Conservation (phyloP, 1,140 invertebrate genomes). For the Adoxophyes honmai region DNA sequence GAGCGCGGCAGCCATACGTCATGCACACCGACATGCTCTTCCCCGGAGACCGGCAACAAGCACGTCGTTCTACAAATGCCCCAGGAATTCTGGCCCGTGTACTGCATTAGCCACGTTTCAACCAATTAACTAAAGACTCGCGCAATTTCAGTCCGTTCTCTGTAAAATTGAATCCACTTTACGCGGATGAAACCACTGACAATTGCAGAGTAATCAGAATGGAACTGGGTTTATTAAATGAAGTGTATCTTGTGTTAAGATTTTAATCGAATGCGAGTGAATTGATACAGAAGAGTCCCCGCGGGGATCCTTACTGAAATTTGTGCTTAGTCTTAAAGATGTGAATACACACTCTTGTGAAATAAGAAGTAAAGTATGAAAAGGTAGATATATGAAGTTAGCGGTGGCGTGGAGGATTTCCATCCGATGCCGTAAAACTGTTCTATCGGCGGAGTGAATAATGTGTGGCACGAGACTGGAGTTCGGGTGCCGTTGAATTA, state of each 20-base stretch:
- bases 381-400: neutral
- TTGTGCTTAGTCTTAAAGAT: too few relatives aligned
- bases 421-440: conserved; percentile 2
- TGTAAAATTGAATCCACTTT: neutral
- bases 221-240: neutral
- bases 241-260: neutral
- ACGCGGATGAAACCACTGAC: neutral
- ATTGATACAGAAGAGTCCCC: too few relatives aligned
- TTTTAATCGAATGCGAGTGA: too few relatives aligned
- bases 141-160: neutral
- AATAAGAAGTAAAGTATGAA: neutral
- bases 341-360: neutral
- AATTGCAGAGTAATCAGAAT: neutral
- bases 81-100: neutral
- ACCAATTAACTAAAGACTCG: neutral
- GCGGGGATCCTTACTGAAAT: too few relatives aligned
- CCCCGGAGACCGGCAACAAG: neutral
- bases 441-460: conserved; percentile 20
- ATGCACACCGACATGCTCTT: conserved; percentile 17
- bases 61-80: conserved; percentile 2
- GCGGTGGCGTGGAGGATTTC: neutral
- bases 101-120: conserved; percentile 8
- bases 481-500: conserved; percentile 18
- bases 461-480: conserved; percentile 21
- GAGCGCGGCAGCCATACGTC: conserved; percentile 24